Base-by-base conservation (phyloP, 2,888 invertebrate genomes). In the Acanthosepion lycidas region DNA sequence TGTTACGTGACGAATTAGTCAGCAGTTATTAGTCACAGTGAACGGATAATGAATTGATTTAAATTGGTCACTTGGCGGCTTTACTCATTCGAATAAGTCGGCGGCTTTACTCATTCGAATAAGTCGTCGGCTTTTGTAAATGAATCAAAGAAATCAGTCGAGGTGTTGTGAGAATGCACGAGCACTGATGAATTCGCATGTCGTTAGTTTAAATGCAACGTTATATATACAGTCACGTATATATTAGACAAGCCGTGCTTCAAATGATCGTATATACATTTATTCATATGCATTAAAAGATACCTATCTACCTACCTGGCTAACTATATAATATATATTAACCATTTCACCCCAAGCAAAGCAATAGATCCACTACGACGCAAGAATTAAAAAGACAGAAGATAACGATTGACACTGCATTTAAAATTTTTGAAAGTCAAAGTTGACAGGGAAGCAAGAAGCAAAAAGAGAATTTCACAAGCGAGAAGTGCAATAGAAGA, bases 21-120 rank as follows among this genome's bases (percentile, higher is more conserved):
- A 78, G 78, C 78, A 78, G 78, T 78, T 78, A 78, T 78, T 78
- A 33, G 78, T 78, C 78, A 78, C 78, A 23, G 78, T 78, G n/a
- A n/a, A 78, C 78, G 33, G 78, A 18, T 78, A 33, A 78, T 33
- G 78, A 78, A 78, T 78, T 33, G 78, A 78, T 78, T 78, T n/a
- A 78, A 78, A 78, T 78, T 78, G 78, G 78, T 78, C 78, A 78
- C 78, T 78, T 78, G 78, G 78, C 18, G 78, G n/a, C 78, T 78
- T 78, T n/a, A 12, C 15, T 15, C n/a, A 78, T 78, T 78, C 78
- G 33, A 78, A 33, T n/a, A 78, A 78, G 12, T 78, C n/a, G n/a
- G 18, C n/a, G n/a, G 15, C 33, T 78, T 78, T 33, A 12, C 15
- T 15, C n/a, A 78, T 78, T 78, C 78, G 33, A 78, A 33, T n/a